phyloP scores from a whole-genome alignment of 2,113 vertebrate species.

The Rousettus leschenaultii region DNA sequence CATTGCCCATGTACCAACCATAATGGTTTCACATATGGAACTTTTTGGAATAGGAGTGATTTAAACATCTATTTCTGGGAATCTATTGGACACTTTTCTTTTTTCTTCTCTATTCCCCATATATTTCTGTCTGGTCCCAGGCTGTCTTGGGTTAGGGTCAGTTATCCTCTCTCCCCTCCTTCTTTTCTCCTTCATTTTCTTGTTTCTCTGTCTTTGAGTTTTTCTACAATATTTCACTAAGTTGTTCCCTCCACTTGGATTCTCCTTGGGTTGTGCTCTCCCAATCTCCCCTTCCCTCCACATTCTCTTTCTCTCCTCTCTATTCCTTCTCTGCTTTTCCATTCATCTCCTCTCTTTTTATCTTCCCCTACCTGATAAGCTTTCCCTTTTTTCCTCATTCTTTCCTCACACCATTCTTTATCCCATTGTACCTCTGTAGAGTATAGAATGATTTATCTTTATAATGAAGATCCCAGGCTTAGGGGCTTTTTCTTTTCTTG shows the following conservation, averaged over 20 bases:
- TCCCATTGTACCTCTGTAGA: background rate
- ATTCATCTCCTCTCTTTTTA: background rate
- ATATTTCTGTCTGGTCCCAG: background rate
- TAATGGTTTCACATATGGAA: background rate
- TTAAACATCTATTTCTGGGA: background rate
- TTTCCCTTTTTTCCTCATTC: background rate
- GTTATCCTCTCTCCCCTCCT: background rate
- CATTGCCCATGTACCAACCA: background rate
- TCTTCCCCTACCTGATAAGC: background rate
- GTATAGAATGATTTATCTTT: background rate
- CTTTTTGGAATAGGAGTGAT: background rate
- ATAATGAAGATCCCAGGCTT: background rate
- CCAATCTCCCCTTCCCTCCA: background rate
- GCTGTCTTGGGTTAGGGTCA: background rate
- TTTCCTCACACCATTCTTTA: background rate
- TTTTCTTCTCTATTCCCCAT: background rate
- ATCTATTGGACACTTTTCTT: background rate
- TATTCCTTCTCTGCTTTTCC: background rate
- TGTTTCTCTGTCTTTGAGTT: background rate
- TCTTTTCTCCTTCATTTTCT: background rate
- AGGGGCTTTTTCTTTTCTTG: background rate
- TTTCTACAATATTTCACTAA: background rate
- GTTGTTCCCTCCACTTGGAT: background rate
- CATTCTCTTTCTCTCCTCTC: background rate
- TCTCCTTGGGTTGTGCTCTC: background rate